These are phyloP conservation scores for Procavia capensis DNA, from an alignment of 2,113 vertebrate genomes.

Conservation along the genomic window DNA sequence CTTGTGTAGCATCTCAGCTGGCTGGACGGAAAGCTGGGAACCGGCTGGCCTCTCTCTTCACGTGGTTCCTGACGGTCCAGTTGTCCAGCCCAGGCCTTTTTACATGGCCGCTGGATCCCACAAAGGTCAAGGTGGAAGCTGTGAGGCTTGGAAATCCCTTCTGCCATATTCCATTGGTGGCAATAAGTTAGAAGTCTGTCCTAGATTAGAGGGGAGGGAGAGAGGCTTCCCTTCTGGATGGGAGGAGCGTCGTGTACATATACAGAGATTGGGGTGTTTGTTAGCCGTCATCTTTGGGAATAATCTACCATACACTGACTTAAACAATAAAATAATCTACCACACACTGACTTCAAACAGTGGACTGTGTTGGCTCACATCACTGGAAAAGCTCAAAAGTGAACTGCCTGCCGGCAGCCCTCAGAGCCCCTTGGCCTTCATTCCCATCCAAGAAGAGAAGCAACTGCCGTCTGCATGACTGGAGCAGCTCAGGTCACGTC, in stretches of 20 bases:
- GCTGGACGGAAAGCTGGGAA: too few species aligned
- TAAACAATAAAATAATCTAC: too few species aligned
- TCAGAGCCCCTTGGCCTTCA: neutral
- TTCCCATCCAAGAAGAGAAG: neutral
- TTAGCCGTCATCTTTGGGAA: neutral
- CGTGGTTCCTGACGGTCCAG: neutral
- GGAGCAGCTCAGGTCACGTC: neutral
- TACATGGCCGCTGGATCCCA: neutral
- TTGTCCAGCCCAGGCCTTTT: neutral
- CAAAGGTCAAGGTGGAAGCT: neutral
- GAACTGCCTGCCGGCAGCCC: neutral
- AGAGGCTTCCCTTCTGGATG: neutral
- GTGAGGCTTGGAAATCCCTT: neutral
- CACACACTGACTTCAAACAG: too few species aligned
- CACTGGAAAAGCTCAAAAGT: too few species aligned
- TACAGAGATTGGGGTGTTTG: too few species aligned
- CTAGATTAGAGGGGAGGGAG: neutral
- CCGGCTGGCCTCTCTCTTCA: neutral
- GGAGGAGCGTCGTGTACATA: neutral
- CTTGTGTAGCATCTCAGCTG: neutral
- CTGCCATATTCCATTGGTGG: neutral
- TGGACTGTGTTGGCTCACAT: neutral
- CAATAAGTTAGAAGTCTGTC: neutral
- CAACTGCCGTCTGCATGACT: too few species aligned
- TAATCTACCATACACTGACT: neutral